These are phyloP conservation scores for Nomada fucata DNA, from an alignment of 2,888 invertebrate species.

Conservation along the genomic window DNA sequence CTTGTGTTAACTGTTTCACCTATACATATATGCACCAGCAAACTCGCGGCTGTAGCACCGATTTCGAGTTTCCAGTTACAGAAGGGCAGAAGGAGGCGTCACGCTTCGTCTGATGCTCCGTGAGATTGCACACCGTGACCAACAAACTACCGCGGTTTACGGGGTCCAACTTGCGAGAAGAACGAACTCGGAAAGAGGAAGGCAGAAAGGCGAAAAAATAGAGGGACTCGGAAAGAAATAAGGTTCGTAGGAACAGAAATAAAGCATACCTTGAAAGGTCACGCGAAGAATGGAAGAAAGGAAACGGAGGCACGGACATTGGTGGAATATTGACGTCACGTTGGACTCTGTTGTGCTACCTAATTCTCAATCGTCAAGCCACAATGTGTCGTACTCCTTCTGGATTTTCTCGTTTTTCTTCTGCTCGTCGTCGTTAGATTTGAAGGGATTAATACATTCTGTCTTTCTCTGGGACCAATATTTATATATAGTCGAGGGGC, in stretches of 20 bases:
- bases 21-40: background rate
- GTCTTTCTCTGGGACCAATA: too few species aligned
- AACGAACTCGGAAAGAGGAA: conserved; percentile 36
- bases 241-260: conserved; percentile 24
- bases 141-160: conserved; percentile 79
- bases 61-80: conserved; percentile 33
- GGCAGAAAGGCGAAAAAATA: conserved; percentile 27
- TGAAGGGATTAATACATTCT: too few species aligned
- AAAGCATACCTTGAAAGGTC: conserved; percentile 6
- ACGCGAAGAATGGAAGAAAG: conserved; percentile 2
- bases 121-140: conserved; percentile 79
- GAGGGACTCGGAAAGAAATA: conserved; percentile 21
- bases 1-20: conserved; percentile 43
- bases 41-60: conserved; percentile 22
- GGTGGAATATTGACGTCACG: too few species aligned
- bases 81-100: conserved; percentile 62
- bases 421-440: too few species aligned
- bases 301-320: background rate
- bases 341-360: too few species aligned
- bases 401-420: too few species aligned
- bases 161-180: conserved; percentile 71
- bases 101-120: conserved; percentile 76
- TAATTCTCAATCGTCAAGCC: too few species aligned
- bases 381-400: too few species aligned
- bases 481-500: too few species aligned